Percentiles rank a stretch among this genome's conserved stretches.
These are phyloP conservation scores for Scrobipalpa atriplicella DNA, from an alignment of 2,888 invertebrate genomes.

Conservation along the genomic window DNA sequence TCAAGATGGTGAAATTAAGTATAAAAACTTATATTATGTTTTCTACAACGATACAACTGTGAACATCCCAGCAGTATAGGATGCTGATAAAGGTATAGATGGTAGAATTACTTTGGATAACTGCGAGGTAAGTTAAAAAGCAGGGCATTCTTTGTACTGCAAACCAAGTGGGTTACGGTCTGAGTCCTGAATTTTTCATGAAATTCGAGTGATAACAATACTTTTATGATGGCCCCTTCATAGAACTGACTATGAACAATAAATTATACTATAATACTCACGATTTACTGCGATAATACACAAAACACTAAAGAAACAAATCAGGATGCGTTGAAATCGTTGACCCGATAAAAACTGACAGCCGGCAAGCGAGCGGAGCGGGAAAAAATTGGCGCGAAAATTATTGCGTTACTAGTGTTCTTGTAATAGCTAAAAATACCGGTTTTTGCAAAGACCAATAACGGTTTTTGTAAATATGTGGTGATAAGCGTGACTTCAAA, in stretches of 20 bases:
- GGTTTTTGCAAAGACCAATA: neutral
- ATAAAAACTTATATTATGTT: no score
- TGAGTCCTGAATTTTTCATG: neutral
- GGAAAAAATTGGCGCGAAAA: conserved; percentile 67
- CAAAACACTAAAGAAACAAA: conserved; percentile 36
- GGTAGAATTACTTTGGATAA: no score
- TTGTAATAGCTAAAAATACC: neutral
- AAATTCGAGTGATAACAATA: neutral
- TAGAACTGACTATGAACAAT: neutral
- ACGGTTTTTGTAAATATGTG: neutral
- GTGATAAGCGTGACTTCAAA: no score
- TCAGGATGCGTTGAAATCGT: conserved; percentile 43
- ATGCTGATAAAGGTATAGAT: no score
- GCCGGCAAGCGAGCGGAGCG: conserved; percentile 53
- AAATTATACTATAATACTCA: conserved; percentile 13
- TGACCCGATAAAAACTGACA: conserved; percentile 49
- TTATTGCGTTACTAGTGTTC: conserved; percentile 24
- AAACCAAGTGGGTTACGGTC: no score
- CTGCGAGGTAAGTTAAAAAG: no score
- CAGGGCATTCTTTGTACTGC: no score
- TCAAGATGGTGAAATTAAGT: no score
- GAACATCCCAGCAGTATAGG: no score
- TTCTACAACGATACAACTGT: no score
- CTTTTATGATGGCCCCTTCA: neutral
- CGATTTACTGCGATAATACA: conserved; percentile 21